Base-by-base conservation (phyloP, 2,888 invertebrate species). In the Sesamia inferens region DNA sequence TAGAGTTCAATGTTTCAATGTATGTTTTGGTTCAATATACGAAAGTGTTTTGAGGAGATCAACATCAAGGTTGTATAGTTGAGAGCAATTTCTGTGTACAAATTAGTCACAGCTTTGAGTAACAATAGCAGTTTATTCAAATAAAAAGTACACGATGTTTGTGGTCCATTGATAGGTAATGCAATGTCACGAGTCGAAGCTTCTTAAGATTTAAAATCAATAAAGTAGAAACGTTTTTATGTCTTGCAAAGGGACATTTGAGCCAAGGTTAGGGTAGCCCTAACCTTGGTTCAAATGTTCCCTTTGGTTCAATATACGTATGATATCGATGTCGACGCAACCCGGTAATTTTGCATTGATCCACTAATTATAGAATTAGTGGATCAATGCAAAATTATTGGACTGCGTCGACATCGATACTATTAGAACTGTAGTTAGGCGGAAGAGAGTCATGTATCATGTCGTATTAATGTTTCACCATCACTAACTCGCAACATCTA, bases 61-160 rank as follows among this genome's bases (percentile, higher is more conserved):
- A 39, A 42, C 19, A 11, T 62, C 44, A 44, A 58, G 57, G 62
- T 48, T 62, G 22, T 54, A 48, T 31, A 48, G 42, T 48, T 54
- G 13, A 64, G 31, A 68, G n/a, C 68, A 70, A 83, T 82, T 86
- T 75, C 75, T 75, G 65, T 81, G 80, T 77, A 83, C 74, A 85
- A 80, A 87, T 89, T 86, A 81, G 88, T 68, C 69, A 83, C 84
- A 86, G 78, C 74, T 76, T 82, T 78, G 68, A 72, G 58, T 51
- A 74, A 81, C 76, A 81, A 83, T 82, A 68, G 58, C 63, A 76
- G 78, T 76, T 66, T 73, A 66, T 47, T 67, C 74, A 71, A 81
- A 84, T 82, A 83, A 84, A 13, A 58, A 16, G 57, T 75, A 68
- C 11, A 57, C 22, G 14, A 48, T 10, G 39, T 59, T 44, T 55